phyloP scores from a whole-genome alignment of 2,888 invertebrate species.

The Minunthozetes semirufus region DNA sequence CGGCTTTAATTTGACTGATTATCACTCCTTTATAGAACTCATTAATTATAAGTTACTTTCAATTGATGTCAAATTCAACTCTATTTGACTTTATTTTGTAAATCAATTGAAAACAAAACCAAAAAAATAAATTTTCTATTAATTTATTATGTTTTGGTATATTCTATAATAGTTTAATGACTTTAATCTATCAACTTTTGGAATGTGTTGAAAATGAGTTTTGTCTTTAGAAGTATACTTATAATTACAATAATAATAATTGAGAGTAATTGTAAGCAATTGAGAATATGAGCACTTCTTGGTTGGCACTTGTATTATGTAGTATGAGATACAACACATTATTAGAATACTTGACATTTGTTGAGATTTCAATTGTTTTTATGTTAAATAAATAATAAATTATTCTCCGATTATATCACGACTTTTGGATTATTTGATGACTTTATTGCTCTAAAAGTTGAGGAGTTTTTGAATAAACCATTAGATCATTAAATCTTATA shows the following conservation, averaged over 20 bases:
- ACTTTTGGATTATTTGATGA: background rate
- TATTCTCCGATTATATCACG: background rate
- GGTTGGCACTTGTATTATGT: background rate
- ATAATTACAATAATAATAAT: background rate
- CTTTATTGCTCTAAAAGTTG: background rate
- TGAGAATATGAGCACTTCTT: background rate
- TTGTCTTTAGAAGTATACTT: background rate
- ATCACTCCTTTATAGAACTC: background rate
- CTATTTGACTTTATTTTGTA: too few species aligned
- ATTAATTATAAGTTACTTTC: background rate
- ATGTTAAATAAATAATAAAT: background rate
- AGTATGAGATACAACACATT: background rate
- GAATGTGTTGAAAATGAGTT: too few species aligned
- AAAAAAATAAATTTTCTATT: too few species aligned
- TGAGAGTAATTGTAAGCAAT: background rate
- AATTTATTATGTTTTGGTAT: too few species aligned
- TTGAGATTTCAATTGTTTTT: slow-evolving; percentile 1
- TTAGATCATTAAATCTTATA: background rate
- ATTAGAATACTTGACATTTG: background rate
- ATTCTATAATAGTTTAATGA: too few species aligned
- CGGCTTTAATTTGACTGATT: background rate
- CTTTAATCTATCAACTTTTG: too few species aligned
- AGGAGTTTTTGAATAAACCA: background rate
- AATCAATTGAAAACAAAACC: too few species aligned
- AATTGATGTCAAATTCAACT: too few species aligned